Evolutionary conservation across 2,113 vertebrate species (phyloP), one percentile per base, ranked within the genome.

Genomic region (Atlantisia rogersi): DNA sequence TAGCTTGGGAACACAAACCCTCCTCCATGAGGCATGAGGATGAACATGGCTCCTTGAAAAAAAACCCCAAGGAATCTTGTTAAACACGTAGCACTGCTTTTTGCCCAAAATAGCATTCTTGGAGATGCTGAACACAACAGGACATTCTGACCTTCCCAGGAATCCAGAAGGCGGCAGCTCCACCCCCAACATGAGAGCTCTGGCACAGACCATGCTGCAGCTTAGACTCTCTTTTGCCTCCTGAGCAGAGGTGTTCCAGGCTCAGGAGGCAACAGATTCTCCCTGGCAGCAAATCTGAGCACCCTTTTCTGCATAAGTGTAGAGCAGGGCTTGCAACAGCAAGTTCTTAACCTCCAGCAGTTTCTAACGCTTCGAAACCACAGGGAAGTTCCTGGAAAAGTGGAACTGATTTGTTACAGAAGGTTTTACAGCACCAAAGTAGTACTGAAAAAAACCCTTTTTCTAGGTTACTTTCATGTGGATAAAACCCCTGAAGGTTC

Each of bases 381-480:
- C 52, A 32, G 46, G 55, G n/a, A 95, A 90, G 71, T 63, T 88
- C 88, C 84, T 82, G 74, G 42, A 76, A 86, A 95, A 96, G 53
- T 77, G 81, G 58, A 77, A 94, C 62, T n/a, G 56, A 86, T 78
- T 55, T 40, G n/a, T 52, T 87, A 50, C 42, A 84, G 82, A 86
- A 63, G 24, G 60, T 76, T 93, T 91, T 84, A 89, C 32, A 78
- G 91, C 69, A 84, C 42, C 18, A 28, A 87, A 86, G 64, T 24
- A 81, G 50, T 71, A 71, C 42, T 31, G 53, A 91, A 91, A 91
- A 94, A 87, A 44, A 86, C 69, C 44, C 44, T 64, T 95, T 76
- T 96, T 76, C 86, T 76, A 89, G 52, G 62, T 84, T 87, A 82
- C 89, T 94, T 96, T 94, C 35, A 95, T 95, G 95, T 91, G 91